phyloP scores from a whole-genome alignment of 1,140 invertebrate species.

The Sminthurinus signatus region DNA sequence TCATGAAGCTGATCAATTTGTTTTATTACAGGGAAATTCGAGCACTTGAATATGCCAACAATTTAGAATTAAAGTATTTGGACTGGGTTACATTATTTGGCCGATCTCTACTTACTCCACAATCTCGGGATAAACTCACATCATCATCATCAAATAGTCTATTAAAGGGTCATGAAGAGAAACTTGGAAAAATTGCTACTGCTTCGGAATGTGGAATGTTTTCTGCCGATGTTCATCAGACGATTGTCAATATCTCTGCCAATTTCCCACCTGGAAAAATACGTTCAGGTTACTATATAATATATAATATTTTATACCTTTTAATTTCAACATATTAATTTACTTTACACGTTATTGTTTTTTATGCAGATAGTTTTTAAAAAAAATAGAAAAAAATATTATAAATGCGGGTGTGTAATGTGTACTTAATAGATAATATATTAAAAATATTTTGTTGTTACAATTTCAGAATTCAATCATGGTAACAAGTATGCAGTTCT shows the following conservation, averaged over 20 bases:
- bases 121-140: no score
- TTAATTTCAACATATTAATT: no score
- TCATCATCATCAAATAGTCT: no score
- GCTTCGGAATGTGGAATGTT: conserved; percentile 37
- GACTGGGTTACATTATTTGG: conserved; percentile 38
- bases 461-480: conserved; percentile 23
- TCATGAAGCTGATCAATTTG: no score
- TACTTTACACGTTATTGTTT: no score
- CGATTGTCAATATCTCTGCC: conserved; percentile 27
- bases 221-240: conserved; percentile 37
- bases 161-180: conserved; percentile 2
- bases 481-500: conserved; percentile 40
- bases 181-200: conserved; percentile 19
- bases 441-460: no score
- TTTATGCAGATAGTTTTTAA: no score
- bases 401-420: no score
- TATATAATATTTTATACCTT: no score
- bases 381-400: no score
- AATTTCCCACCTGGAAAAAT: conserved; percentile 3
- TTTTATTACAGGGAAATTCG: conserved; percentile 33
- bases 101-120: conserved; percentile 5
- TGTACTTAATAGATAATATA: no score
- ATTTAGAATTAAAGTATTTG: conserved; percentile 19
- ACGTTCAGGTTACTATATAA: no score
- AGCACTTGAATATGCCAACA: conserved; percentile 3